These are phyloP conservation scores for Limnephilus marmoratus DNA, from an alignment of 2,888 invertebrate species.

Conservation along the genomic window DNA sequence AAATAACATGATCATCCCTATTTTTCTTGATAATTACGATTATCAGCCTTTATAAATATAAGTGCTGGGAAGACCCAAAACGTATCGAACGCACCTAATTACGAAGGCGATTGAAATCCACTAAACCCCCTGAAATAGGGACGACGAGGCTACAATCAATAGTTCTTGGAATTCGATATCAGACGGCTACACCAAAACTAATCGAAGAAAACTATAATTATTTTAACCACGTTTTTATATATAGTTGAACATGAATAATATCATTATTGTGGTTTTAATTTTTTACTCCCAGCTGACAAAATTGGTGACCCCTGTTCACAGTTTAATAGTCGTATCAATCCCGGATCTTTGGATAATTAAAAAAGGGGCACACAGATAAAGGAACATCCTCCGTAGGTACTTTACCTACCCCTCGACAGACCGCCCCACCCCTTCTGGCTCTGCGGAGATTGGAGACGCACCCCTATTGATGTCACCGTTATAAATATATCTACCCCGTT, in stretches of 20 bases:
- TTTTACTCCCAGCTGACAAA: neutral
- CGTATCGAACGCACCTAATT: too few relatives aligned
- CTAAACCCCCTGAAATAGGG: too few relatives aligned
- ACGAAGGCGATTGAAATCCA: too few relatives aligned
- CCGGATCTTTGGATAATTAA: slow-evolving; percentile 2
- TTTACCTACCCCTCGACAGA: neutral
- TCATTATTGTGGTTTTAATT: neutral
- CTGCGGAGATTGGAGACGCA: neutral
- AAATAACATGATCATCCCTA: too few relatives aligned
- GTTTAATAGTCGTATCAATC: neutral
- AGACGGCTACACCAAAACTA: too few relatives aligned
- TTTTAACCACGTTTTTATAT: neutral
- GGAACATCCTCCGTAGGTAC: neutral
- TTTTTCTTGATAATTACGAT: too few relatives aligned
- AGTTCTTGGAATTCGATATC: too few relatives aligned
- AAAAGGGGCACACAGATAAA: slow-evolving; percentile 2
- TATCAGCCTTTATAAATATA: too few relatives aligned
- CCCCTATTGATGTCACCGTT: slow-evolving; percentile 2
- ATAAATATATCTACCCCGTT: neutral
- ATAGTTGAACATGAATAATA: neutral
- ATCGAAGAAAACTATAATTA: neutral
- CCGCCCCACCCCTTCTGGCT: neutral
- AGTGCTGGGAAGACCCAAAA: too few relatives aligned
- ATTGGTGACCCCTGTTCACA: neutral
- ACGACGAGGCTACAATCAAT: too few relatives aligned